Evolutionary conservation across 2,888 invertebrate species (phyloP).

Genomic region (Isotomurus palustris): DNA sequence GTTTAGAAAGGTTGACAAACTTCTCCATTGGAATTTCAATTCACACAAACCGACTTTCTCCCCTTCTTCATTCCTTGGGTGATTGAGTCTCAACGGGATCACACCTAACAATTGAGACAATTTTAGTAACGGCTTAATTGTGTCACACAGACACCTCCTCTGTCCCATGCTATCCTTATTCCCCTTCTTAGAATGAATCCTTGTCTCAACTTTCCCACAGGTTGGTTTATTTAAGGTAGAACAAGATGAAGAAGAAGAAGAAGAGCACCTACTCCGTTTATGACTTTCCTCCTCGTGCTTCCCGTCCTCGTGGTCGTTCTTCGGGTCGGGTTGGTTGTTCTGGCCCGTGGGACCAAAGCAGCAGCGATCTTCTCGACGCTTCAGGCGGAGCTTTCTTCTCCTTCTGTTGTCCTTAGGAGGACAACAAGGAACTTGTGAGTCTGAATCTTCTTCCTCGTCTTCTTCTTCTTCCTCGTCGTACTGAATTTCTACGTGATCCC

Average conservation of each 20-base stretch:
- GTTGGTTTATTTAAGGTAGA: no score
- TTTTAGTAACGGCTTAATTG: conserved; percentile 32
- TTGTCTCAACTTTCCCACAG: no score
- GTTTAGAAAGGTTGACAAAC: conserved; percentile 23
- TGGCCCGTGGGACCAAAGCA: background rate
- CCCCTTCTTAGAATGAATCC: no score
- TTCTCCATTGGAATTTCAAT: conserved; percentile 27
- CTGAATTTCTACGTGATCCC: conserved; percentile 1
- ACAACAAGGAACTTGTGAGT: background rate
- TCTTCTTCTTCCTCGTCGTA: background rate
- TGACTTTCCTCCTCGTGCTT: conserved; percentile 7
- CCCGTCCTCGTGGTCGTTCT: background rate
- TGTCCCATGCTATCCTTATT: conserved; percentile 17
- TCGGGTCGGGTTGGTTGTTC: background rate
- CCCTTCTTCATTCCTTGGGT: conserved; percentile 19
- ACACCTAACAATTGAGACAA: conserved; percentile 33
- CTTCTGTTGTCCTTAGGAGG: no score
- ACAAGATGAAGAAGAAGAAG: no score
- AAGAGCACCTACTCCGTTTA: no score
- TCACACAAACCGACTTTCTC: conserved; percentile 16
- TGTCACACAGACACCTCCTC: conserved; percentile 38
- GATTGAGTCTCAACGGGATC: conserved; percentile 30
- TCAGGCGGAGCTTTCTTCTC: no score
- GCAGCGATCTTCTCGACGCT: no score
- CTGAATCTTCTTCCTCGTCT: background rate